Conservation (phyloP, 2,888 invertebrate genomes). For the Cephus rjabovi region DNA sequence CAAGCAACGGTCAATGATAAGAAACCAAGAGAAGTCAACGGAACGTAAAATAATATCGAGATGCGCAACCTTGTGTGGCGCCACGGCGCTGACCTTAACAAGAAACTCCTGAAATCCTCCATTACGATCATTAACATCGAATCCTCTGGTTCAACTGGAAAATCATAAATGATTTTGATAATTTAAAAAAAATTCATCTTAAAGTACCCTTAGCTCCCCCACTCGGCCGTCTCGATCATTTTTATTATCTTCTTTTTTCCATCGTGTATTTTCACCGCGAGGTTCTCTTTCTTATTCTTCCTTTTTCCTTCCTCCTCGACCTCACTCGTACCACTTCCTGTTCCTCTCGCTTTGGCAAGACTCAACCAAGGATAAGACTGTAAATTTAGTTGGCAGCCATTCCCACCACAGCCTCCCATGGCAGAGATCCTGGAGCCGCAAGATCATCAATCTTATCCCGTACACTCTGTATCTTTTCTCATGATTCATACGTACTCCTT, state of each 20-base stretch:
- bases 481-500: background rate
- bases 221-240: slow-evolving; percentile 2
- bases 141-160: background rate
- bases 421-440: background rate
- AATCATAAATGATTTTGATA: background rate
- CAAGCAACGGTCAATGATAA: background rate
- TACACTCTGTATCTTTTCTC: background rate
- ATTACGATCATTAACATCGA: slow-evolving; percentile 36
- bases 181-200: background rate
- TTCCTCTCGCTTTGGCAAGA: background rate
- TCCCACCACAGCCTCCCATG: background rate
- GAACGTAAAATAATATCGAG: background rate
- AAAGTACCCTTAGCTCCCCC: background rate
- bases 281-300: background rate
- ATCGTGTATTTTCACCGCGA: slow-evolving; percentile 3
- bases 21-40: background rate
- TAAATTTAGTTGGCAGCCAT: background rate
- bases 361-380: background rate
- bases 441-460: background rate
- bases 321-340: background rate
- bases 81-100: slow-evolving; percentile 60
- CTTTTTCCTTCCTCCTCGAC: background rate
- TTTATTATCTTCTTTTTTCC: background rate
- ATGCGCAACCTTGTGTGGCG: slow-evolving; percentile 56
- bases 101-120: slow-evolving; percentile 48